These are phyloP conservation scores for Malacoctenus gilli DNA, from an alignment of 2,797 vertebrate species.

Conservation along the genomic window DNA sequence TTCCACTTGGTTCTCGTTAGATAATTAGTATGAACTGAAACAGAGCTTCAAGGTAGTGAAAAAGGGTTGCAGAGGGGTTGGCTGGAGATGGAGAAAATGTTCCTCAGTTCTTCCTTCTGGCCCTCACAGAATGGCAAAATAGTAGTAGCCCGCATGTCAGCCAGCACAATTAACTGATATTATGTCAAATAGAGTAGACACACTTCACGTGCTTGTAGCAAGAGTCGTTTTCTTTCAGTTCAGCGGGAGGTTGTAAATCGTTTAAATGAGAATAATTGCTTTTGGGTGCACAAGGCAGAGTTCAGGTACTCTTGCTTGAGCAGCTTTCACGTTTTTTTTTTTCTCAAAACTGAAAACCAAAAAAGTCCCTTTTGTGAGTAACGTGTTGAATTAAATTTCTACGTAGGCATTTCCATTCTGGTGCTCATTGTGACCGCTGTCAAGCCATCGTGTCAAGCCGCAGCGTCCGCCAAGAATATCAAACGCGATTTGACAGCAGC, in stretches of 20 bases:
- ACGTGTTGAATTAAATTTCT: slow-evolving; percentile 1
- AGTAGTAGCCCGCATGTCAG: slow-evolving; percentile 54
- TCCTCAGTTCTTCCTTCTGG: slow-evolving; percentile 59
- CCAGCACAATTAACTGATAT: slow-evolving; percentile 68
- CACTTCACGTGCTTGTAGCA: slow-evolving; percentile 44
- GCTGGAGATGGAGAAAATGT: slow-evolving; percentile 51
- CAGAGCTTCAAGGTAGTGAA: slow-evolving; percentile 66
- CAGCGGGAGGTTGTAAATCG: slow-evolving; percentile 30
- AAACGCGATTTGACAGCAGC: neutral
- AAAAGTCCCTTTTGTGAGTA: neutral
- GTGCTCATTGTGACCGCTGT: neutral
- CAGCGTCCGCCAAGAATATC: neutral
- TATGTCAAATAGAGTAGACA: slow-evolving; percentile 64
- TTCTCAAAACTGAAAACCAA: slow-evolving; percentile 4
- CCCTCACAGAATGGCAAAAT: slow-evolving; percentile 47
- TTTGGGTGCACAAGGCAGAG: slow-evolving; percentile 40
- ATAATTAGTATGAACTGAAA: slow-evolving; percentile 74
- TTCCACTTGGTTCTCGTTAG: slow-evolving; percentile 42
- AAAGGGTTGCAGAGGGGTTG: slow-evolving; percentile 31
- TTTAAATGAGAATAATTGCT: slow-evolving; percentile 63
- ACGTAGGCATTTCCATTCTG: neutral
- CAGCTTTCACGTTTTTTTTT: slow-evolving; percentile 12
- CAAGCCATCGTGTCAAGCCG: neutral
- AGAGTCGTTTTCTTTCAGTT: slow-evolving; percentile 6
- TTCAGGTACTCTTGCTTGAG: slow-evolving; percentile 45